Conservation (phyloP, 2,113 vertebrate species). For the Agelaius tricolor region DNA sequence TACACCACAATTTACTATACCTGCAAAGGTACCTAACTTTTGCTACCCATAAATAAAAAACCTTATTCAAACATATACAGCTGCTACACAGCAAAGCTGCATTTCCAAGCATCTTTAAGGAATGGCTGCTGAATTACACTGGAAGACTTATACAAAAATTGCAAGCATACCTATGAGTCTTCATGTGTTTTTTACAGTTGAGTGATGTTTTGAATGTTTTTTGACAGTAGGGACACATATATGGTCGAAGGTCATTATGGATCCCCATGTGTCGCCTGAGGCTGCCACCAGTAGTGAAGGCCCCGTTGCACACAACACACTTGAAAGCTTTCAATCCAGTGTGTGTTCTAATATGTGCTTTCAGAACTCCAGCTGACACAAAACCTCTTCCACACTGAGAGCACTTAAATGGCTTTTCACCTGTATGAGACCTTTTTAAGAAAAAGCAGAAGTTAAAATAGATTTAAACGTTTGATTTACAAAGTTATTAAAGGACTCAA, state of each 20-base stretch:
- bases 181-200: constrained; percentile 99
- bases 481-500: neutral
- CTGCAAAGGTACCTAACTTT: neutral
- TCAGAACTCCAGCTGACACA: constrained; percentile 95
- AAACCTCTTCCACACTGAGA: constrained; percentile 95
- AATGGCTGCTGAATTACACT: neutral
- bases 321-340: constrained; percentile 95
- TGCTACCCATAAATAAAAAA: neutral
- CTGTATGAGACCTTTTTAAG: constrained; percentile 89
- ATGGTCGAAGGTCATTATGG: constrained; percentile 93
- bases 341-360: constrained; percentile 95
- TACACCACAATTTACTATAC: neutral
- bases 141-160: neutral
- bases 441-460: neutral
- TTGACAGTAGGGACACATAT: constrained; percentile 99
- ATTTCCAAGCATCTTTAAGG: neutral
- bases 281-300: constrained; percentile 97
- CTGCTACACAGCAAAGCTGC: neutral
- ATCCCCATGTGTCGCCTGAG: constrained; percentile 95
- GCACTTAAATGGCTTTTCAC: constrained; percentile 95
- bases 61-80: neutral
- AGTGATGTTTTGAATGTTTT: constrained; percentile 98
- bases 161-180: constrained; percentile 87
- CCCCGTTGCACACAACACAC: constrained; percentile 92
- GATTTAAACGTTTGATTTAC: neutral